Conservation (phyloP, 2,113 vertebrate species). For the Paramormyrops kingsleyae region DNA sequence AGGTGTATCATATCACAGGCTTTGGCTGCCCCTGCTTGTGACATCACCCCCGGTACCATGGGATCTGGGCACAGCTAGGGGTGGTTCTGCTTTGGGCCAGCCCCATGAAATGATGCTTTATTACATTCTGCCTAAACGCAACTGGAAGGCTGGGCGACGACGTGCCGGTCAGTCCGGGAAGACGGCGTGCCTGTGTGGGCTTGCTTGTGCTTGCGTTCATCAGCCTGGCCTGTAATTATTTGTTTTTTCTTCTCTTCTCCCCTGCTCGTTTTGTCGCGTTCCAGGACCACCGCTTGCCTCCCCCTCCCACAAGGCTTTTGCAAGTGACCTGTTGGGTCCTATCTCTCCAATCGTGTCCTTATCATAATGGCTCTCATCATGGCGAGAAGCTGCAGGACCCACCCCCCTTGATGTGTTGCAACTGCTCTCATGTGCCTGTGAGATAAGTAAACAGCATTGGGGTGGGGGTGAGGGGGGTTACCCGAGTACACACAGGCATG, state of each 20-base stretch:
- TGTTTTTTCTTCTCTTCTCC: conserved; percentile 3
- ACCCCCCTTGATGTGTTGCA: conserved; percentile 9
- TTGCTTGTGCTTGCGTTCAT: background rate
- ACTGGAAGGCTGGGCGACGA: conserved; percentile 27
- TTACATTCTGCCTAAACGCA: conserved; percentile 37
- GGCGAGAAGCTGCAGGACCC: conserved; percentile 12
- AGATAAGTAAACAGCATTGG: conserved; percentile 10
- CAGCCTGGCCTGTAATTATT: background rate
- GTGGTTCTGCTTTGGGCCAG: background rate
- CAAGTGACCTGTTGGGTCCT: conserved; percentile 10
- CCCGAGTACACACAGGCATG: background rate
- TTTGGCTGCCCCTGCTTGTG: background rate
- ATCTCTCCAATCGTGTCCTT: conserved; percentile 19
- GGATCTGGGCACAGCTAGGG: background rate
- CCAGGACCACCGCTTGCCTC: background rate
- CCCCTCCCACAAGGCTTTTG: conserved; percentile 1
- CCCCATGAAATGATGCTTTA: background rate
- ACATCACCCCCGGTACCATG: background rate
- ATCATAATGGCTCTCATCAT: conserved; percentile 1
- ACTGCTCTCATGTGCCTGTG: background rate
- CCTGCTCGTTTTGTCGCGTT: background rate
- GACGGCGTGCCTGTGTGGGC: background rate
- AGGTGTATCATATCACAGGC: background rate
- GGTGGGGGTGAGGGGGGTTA: background rate
- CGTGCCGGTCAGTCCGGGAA: conserved; percentile 19